These are phyloP conservation scores for Apeira syringaria DNA, from an alignment of 2,888 invertebrate genomes.

Conservation along the genomic window DNA sequence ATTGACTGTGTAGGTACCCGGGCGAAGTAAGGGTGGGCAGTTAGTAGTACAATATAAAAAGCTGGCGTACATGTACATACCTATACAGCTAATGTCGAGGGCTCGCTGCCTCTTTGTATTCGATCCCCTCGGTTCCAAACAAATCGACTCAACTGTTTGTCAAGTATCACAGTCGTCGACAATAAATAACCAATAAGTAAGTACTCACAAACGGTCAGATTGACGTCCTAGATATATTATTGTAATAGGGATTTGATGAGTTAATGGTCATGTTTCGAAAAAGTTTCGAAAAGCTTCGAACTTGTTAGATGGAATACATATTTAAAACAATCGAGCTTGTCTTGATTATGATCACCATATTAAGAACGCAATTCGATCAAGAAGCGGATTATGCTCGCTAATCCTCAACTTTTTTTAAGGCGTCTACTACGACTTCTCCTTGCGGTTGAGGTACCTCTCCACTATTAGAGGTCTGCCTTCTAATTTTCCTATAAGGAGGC, in stretches of 20 bases:
- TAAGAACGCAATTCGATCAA: no score
- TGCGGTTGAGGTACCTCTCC: no score
- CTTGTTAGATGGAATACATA: background rate
- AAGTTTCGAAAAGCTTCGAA: background rate
- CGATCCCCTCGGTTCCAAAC: slow-evolving; percentile 4
- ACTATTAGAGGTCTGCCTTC: no score
- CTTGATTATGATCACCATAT: no score
- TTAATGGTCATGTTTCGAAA: slow-evolving; percentile 28
- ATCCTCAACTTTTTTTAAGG: background rate
- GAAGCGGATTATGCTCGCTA: background rate
- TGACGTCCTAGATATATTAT: slow-evolving; percentile 10
- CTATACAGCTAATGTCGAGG: background rate
- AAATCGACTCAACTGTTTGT: slow-evolving; percentile 16
- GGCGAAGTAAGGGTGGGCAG: no score
- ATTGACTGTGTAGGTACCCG: no score
- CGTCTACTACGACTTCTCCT: no score
- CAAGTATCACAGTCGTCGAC: slow-evolving; percentile 28
- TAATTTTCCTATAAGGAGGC: no score
- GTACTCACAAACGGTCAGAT: slow-evolving; percentile 4
- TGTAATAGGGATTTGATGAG: slow-evolving; percentile 6
- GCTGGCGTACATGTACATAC: no score
- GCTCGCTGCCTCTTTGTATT: slow-evolving; percentile 1
- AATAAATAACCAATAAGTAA: slow-evolving; percentile 17
- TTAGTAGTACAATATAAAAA: no score
- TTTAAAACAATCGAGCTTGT: no score